Evolutionary conservation across 2,797 vertebrate genomes (phyloP), one percentile per base, ranked within the genome.

Genomic region (Smutsia temminckii): DNA sequence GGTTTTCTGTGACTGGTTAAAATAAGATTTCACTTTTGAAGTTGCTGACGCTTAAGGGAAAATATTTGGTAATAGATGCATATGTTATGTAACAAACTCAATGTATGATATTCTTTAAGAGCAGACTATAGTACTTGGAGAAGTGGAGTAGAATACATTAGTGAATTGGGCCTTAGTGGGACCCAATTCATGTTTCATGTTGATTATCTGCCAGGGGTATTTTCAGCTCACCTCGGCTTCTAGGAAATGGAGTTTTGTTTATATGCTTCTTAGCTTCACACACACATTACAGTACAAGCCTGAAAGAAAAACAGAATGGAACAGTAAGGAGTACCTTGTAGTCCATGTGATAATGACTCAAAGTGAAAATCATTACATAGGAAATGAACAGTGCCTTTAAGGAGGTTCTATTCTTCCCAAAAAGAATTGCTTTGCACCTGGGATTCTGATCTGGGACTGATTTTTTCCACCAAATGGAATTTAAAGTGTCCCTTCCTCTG

Each of bases 11-110:
- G 75, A 59, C 23, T 86, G 20, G 32, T 92, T 89, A 68, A 95
- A 89, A 84, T 79, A 78, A 91, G 34, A 49, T 91, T 92, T 90
- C 21, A 90, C 11, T 84, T 83, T 93, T 71, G 71, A 95, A 80
- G 14, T 80, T 55, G 10, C 57, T 59, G 69, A 85, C 75, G 92
- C 11, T 23, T 66, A 37, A 2, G 25, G 59, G 51, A 78, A 93
- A 72, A 78, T 83, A 92, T 64, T 93, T 84, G 51, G 11, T 21
- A 51, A 29, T 61, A 83, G 71, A 55, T 63, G 37, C 3, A 37
- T 37, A 87, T 72, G 9, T 68, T 78, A 63, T 72, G 6, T 55
- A 78, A 71, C 13, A 86, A 81, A 77, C 63, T 74, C 69, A 69
- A 93, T 91, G 49, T 37, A 40, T 14, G 14, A 40, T 46, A 8